Conservation (phyloP, 2,797 vertebrate species). For the Acanthurus leucopareius region DNA sequence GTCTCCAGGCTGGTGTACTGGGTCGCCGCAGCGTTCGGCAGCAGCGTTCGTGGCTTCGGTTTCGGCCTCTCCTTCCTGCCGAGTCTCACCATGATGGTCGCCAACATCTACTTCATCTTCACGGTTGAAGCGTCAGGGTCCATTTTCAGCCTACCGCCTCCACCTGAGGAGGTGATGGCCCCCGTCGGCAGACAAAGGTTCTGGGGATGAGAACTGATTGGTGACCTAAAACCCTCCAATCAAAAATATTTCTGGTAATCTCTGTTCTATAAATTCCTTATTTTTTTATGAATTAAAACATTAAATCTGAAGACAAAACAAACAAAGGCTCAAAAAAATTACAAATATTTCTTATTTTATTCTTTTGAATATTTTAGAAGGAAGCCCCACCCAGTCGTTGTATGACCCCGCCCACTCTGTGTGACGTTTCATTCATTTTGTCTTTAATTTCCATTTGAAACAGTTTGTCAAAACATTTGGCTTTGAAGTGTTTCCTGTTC, state of each 20-base stretch:
- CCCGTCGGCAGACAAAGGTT: slow-evolving; percentile 76
- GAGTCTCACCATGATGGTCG: slow-evolving; percentile 88
- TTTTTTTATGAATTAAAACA: slow-evolving; percentile 5
- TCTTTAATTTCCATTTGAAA: background rate
- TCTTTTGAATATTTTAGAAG: background rate
- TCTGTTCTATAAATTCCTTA: background rate
- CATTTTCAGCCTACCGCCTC: slow-evolving; percentile 75
- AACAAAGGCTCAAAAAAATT: background rate
- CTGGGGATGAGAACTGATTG: slow-evolving; percentile 82
- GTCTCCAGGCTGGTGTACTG: slow-evolving; percentile 90
- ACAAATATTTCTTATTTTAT: background rate
- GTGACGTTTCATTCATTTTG: background rate
- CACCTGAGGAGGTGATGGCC: background rate
- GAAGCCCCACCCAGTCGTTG: background rate
- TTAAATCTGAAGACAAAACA: background rate
- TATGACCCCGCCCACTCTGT: background rate
- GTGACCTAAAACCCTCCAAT: background rate
- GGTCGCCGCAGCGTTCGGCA: slow-evolving; percentile 87
- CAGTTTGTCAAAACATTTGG: background rate
- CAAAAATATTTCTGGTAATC: background rate
- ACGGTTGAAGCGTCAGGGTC: slow-evolving; percentile 84
- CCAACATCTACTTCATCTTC: slow-evolving; percentile 94
- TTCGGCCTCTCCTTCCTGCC: slow-evolving; percentile 94
- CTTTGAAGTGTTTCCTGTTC: slow-evolving; percentile 6
- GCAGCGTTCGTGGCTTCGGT: slow-evolving; percentile 90